Conservation (phyloP, 2,888 invertebrate species). For the Plagiodera versicolora region DNA sequence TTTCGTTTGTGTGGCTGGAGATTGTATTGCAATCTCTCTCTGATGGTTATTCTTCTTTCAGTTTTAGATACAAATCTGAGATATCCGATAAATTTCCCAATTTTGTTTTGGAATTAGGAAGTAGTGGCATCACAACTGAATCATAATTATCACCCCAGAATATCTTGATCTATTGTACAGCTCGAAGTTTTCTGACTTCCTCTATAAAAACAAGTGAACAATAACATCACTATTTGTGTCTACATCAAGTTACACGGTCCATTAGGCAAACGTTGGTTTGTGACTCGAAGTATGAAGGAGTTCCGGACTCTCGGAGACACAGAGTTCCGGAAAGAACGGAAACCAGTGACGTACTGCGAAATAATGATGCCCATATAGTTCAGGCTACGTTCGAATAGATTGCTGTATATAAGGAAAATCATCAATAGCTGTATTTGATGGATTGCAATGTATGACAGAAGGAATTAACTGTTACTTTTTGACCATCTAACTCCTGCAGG, state of each 20-base stretch:
- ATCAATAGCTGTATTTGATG: too few species aligned
- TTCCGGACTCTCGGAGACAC: slow-evolving; percentile 27
- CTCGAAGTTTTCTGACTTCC: slow-evolving; percentile 26
- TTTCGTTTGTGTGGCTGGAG: too few species aligned
- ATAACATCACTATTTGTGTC: slow-evolving; percentile 46
- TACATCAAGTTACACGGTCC: slow-evolving; percentile 51
- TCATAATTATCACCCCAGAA: neutral
- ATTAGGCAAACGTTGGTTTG: slow-evolving; percentile 34
- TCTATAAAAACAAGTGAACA: slow-evolving; percentile 37
- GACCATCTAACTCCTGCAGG: too few species aligned
- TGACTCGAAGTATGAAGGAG: slow-evolving; percentile 21
- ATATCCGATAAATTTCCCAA: too few species aligned
- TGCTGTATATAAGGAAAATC: neutral
- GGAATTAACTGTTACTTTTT: too few species aligned
- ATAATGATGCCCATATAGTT: neutral
- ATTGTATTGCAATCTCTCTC: too few species aligned
- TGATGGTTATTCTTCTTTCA: too few species aligned
- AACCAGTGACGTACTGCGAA: neutral
- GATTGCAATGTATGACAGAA: too few species aligned
- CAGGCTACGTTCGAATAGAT: neutral
- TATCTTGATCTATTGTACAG: neutral
- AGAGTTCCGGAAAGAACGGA: neutral
- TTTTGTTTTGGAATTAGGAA: too few species aligned
- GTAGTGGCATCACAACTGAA: too few species aligned
- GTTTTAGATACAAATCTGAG: too few species aligned